Evolutionary conservation across 92 coral and sea anemone genomes (phyloP).

Genomic region (Anthopleura xanthogrammica): DNA sequence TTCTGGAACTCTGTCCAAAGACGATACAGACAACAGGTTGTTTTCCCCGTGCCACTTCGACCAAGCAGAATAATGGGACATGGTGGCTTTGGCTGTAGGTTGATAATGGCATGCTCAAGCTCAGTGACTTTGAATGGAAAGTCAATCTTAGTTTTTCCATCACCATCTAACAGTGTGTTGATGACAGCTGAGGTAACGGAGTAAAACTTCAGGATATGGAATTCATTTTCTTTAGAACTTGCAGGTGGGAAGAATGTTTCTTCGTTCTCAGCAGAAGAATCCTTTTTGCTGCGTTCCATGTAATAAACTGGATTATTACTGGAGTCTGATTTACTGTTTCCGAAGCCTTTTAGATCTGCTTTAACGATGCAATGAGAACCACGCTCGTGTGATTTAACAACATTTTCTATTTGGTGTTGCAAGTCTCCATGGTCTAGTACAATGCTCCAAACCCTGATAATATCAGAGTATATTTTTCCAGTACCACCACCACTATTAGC

Average conservation of each 20-base stretch:
- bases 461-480: constrained; percentile 86
- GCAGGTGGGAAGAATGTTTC: constrained; percentile 90
- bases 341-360: constrained; percentile 74
- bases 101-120: constrained; percentile 92
- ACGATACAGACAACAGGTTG: constrained; percentile 95
- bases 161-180: constrained; percentile 66
- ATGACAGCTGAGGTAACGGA: constrained; percentile 76
- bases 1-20: constrained; percentile 81
- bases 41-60: constrained; percentile 98
- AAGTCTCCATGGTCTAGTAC: constrained; percentile 75
- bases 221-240: constrained; percentile 89
- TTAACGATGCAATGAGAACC: constrained; percentile 87
- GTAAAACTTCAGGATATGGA: constrained; percentile 93
- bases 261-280: constrained; percentile 12
- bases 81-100: constrained; percentile 67
- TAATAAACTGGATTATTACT: constrained; percentile 25
- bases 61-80: constrained; percentile 84
- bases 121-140: constrained; percentile 95
- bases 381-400: constrained; percentile 83
- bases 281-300: constrained; percentile 15
- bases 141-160: constrained; percentile 50
- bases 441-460: constrained; percentile 95
- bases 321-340: not conserved
- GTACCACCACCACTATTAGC: not conserved
- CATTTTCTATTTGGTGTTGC: constrained; percentile 67